A percentile compares a stretch with the other conserved stretches of the same genome.
Conservation (phyloP, 2,113 vertebrate species). For the Nycticryphes semicollaris region DNA sequence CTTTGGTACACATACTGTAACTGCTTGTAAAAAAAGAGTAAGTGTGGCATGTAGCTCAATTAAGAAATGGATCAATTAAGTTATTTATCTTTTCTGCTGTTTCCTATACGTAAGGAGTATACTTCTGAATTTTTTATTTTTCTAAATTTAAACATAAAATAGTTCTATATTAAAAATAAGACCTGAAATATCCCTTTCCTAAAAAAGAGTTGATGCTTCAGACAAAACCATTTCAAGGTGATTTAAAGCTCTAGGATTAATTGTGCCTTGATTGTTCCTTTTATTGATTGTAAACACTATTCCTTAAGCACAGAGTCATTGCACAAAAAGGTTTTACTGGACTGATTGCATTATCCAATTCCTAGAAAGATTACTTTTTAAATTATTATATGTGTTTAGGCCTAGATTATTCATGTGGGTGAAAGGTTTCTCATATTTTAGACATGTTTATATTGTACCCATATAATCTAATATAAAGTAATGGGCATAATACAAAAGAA, state of each 20-base stretch:
- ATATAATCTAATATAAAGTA: background rate
- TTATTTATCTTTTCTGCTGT: background rate
- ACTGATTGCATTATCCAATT: background rate
- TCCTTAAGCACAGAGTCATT: background rate
- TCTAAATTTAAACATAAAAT: background rate
- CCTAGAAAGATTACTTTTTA: background rate
- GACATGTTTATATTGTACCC: background rate
- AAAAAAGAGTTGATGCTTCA: background rate
- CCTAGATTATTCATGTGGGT: background rate
- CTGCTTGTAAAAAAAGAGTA: background rate
- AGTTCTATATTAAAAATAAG: background rate
- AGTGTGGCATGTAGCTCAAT: background rate
- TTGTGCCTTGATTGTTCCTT: background rate
- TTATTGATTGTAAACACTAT: background rate
- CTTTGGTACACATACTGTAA: background rate
- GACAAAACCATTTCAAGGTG: background rate
- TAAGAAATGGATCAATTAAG: constrained; percentile 27
- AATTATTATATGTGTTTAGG: background rate
- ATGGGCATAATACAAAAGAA: background rate
- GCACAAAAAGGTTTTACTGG: background rate
- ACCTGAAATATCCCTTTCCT: background rate
- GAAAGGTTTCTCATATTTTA: background rate
- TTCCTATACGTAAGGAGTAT: background rate
- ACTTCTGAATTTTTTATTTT: background rate
- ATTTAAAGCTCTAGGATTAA: background rate